Percentiles rank a stretch among this genome's conserved stretches.
Conservation (phyloP, 2,888 invertebrate genomes). For the Nomada ferruginata region DNA sequence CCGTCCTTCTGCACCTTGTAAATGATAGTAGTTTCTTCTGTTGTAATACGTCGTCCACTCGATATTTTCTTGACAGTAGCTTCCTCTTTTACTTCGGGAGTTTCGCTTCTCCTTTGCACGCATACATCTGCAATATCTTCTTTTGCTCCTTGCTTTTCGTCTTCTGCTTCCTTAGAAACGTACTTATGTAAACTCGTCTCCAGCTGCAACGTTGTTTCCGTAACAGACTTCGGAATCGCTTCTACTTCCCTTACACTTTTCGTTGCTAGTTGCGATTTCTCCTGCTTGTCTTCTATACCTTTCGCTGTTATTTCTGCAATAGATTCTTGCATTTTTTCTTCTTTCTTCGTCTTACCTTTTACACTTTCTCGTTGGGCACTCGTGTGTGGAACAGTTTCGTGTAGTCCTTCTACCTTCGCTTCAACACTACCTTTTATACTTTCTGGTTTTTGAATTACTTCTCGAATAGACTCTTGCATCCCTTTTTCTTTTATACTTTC, state of each 20-base stretch:
- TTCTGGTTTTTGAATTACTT: neutral
- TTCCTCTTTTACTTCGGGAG: conserved; percentile 8
- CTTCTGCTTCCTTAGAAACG: neutral
- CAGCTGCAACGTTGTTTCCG: neutral
- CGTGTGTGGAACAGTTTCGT: neutral
- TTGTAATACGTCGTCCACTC: conserved; percentile 50
- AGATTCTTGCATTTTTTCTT: conserved; percentile 12
- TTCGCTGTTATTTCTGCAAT: neutral
- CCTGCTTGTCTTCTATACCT: neutral
- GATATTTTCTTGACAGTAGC: conserved; percentile 23
- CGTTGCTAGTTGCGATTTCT: neutral
- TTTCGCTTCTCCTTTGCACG: neutral
- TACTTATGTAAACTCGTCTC: conserved; percentile 19
- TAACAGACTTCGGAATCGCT: neutral
- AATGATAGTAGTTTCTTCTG: conserved; percentile 65
- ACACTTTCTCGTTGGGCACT: neutral
- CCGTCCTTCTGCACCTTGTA: conserved; percentile 66
- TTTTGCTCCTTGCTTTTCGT: neutral
- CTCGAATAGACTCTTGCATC: neutral
- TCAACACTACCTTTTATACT: too few species aligned
- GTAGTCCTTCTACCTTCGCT: neutral
- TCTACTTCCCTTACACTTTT: conserved; percentile 10
- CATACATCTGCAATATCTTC: neutral
- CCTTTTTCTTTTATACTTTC: neutral
- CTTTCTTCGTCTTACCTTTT: neutral